These are phyloP conservation scores for Aegithalos caudatus DNA, from an alignment of 2,113 vertebrate genomes.

Conservation along the genomic window DNA sequence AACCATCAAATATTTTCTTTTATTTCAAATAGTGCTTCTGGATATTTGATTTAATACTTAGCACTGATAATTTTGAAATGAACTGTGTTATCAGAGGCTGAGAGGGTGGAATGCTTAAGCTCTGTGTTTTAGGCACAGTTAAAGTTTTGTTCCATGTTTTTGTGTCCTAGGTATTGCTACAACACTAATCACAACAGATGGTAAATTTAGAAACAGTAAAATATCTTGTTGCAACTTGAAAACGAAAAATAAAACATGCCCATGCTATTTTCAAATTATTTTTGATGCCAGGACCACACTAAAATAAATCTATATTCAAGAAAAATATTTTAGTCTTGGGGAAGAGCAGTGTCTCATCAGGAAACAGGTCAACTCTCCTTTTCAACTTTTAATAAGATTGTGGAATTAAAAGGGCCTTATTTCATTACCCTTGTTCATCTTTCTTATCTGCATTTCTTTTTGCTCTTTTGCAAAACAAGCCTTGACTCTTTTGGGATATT, in stretches of 20 bases:
- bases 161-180: background rate
- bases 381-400: slow-evolving; percentile 9
- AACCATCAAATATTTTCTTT: background rate
- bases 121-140: background rate
- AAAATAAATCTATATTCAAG: background rate
- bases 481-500: background rate
- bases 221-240: background rate
- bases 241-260: background rate
- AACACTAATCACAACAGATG: background rate
- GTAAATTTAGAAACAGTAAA: background rate
- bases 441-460: background rate
- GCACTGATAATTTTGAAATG: background rate
- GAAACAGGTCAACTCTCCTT: background rate
- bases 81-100: background rate
- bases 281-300: background rate
- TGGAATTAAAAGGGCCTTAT: background rate
- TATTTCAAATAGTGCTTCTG: background rate
- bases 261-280: background rate
- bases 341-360: background rate
- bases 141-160: background rate
- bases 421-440: slow-evolving; percentile 1
- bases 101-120: background rate
- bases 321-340: background rate
- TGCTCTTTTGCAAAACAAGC: background rate
- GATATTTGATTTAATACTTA: background rate